These are phyloP conservation scores for Oncorhynchus masou DNA, from an alignment of 2,113 vertebrate species.

Conservation along the genomic window DNA sequence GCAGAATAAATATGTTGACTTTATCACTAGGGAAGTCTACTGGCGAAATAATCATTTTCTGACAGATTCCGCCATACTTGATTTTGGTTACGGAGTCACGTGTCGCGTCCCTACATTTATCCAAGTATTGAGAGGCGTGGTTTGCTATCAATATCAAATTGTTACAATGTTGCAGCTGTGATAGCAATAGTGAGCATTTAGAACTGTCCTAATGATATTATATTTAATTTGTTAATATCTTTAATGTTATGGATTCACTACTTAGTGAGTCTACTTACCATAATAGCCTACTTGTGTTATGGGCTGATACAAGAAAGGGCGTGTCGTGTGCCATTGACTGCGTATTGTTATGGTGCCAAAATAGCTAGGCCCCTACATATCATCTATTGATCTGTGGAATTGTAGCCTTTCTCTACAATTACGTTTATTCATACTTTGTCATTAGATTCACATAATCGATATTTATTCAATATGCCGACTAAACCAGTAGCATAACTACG, in stretches of 20 bases:
- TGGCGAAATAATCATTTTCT: slow-evolving; percentile 60
- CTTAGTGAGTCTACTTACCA: neutral
- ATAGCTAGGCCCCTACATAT: too few relatives aligned
- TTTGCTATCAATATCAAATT: slow-evolving; percentile 24
- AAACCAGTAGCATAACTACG: too few relatives aligned
- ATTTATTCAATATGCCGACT: too few relatives aligned
- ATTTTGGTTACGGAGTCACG: slow-evolving; percentile 72
- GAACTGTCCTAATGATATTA: neutral
- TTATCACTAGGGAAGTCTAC: slow-evolving; percentile 32
- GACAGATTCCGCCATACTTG: slow-evolving; percentile 80
- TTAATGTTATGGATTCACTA: neutral
- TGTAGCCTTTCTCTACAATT: too few relatives aligned
- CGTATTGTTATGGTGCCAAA: neutral
- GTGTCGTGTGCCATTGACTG: slow-evolving; percentile 15
- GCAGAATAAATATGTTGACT: slow-evolving; percentile 22
- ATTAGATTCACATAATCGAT: too few relatives aligned
- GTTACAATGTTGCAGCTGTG: neutral
- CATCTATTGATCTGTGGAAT: too few relatives aligned
- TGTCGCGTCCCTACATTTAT: slow-evolving; percentile 61
- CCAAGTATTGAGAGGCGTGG: slow-evolving; percentile 59
- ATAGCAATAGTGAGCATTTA: neutral
- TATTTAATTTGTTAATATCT: neutral
- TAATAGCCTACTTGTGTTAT: neutral
- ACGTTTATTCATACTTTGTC: too few relatives aligned
- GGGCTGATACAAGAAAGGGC: slow-evolving; percentile 15